Conservation (phyloP, 2,888 invertebrate genomes). For the Dorcus parallelipipedus region DNA sequence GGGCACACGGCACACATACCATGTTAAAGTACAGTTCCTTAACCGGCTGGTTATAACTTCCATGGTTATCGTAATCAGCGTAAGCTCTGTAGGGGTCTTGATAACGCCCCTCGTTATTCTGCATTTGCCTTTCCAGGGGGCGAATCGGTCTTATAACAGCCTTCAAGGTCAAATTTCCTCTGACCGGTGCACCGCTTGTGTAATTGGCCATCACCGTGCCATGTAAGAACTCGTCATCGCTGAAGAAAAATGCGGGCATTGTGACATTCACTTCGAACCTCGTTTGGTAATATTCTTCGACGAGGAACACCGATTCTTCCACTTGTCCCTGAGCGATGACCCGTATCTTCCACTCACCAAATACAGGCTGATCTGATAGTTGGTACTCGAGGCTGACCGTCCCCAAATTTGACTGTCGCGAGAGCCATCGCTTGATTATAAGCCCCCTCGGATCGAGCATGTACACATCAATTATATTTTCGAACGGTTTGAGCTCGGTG, state of each 20-base stretch:
- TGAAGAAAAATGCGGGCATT: constrained; percentile 92
- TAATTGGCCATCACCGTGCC: constrained; percentile 93
- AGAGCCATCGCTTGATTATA: constrained; percentile 89
- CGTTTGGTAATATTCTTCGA: constrained; percentile 94
- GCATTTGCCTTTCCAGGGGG: constrained; percentile 28
- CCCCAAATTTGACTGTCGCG: constrained; percentile 87
- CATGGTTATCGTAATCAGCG: constrained; percentile 15
- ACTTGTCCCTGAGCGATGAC: constrained; percentile 85
- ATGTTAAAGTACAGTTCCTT: constrained; percentile 74
- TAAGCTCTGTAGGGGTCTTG: constrained; percentile 16
- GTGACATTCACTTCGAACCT: constrained; percentile 94
- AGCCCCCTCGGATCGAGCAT: constrained; percentile 86
- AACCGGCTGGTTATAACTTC: constrained; percentile 32
- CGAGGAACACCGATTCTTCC: constrained; percentile 80
- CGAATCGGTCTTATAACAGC: constrained; percentile 73
- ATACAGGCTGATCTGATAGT: constrained; percentile 87
- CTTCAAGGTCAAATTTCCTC: constrained; percentile 82
- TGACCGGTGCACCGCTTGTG: constrained; percentile 88
- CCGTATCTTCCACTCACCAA: constrained; percentile 87
- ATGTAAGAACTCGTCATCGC: constrained; percentile 76
- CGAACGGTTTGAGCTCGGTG: constrained; percentile 86
- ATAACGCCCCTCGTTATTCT: constrained; percentile 1
- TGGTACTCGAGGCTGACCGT: constrained; percentile 90
- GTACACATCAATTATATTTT: constrained; percentile 87
- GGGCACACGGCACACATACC: constrained; percentile 52